These are phyloP conservation scores for Cariama cristata DNA, from an alignment of 2,113 vertebrate species.

Conservation along the genomic window DNA sequence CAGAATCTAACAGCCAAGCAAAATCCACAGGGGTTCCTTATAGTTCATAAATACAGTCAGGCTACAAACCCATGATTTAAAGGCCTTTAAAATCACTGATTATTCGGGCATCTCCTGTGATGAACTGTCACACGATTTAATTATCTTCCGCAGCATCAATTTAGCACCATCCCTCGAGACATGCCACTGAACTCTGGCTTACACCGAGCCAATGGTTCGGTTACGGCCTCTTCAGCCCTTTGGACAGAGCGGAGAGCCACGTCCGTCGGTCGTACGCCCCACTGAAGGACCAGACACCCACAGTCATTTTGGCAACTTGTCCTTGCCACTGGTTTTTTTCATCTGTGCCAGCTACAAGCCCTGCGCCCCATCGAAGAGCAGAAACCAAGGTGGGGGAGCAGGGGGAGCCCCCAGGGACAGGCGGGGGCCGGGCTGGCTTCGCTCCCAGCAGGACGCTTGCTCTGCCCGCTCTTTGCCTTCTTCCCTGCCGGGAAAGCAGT, in stretches of 20 bases:
- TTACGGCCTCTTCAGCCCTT: not conserved
- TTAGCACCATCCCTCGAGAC: not conserved
- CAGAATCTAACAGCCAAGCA: not conserved
- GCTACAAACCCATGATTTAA: conserved; percentile 9
- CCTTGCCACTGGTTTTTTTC: not conserved
- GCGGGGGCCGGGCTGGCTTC: not conserved
- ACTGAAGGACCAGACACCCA: not conserved
- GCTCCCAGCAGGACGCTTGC: not conserved
- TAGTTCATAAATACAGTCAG: conserved; percentile 28
- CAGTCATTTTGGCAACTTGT: not conserved
- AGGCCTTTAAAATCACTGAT: conserved; percentile 13
- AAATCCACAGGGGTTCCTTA: not conserved
- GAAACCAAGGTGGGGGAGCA: not conserved
- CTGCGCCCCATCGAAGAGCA: not conserved
- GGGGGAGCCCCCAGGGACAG: not conserved
- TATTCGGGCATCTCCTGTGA: conserved; percentile 6
- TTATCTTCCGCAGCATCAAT: conserved; percentile 4
- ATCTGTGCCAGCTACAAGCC: not conserved
- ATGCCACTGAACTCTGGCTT: not conserved
- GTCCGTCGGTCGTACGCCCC: accelerated
- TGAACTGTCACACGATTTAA: conserved; percentile 41
- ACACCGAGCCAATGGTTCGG: not conserved
- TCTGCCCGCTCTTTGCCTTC: not conserved
- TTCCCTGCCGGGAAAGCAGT: not conserved
- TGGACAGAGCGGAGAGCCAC: not conserved